Evolutionary conservation across 2,888 invertebrate genomes (phyloP), one percentile per base, ranked within the genome.

Genomic region (Pristionchus japonicus): DNA sequence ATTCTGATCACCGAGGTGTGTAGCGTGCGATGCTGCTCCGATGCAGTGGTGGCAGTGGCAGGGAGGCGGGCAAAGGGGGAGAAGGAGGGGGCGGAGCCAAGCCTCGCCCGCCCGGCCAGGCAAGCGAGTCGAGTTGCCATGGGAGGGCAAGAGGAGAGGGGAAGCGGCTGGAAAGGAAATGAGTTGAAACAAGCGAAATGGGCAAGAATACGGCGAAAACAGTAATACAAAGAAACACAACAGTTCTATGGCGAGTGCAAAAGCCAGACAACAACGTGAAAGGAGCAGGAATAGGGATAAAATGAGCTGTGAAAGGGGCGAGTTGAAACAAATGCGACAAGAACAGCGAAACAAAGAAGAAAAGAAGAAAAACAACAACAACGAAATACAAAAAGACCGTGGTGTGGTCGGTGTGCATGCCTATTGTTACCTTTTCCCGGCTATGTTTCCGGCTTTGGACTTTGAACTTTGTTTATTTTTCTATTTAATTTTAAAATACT

Each of bases 1-100:
- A 83, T 83, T 83, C 82, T 83, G 31, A 31, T 83, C 20, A 34
- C 11, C 7, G 82, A 52, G 82, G 52, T 27, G 82, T 83, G 82
- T n/a, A 49, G 34, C 37, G 23, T 15, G 31, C 82, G 82, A 1
- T 23, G 6, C 34, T 40, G 34, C n/a, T 13, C 20, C 1, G 34
- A 23, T 23, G n/a, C 23, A 34, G 17, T 11, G 34, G 17, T 49
- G 82, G 34, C n/a, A 52, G 82, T 34, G 23, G 20, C 15, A 31
- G 49, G 34, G 82, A 52, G 31, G 52, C 34, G 52, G 34, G n/a
- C 34, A n/a, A n/a, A n/a, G 82, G 82, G 0, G 82, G 34, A 17
- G 82, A 9, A 52, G 27, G 31, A 11, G 37, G 37, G 34, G 52
- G 82, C 34, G 52, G 34, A 52, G 43, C 77, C 77, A 2, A 37